Evolutionary conservation across 2,888 invertebrate genomes (phyloP).

Genomic region (Acleris holmiana): DNA sequence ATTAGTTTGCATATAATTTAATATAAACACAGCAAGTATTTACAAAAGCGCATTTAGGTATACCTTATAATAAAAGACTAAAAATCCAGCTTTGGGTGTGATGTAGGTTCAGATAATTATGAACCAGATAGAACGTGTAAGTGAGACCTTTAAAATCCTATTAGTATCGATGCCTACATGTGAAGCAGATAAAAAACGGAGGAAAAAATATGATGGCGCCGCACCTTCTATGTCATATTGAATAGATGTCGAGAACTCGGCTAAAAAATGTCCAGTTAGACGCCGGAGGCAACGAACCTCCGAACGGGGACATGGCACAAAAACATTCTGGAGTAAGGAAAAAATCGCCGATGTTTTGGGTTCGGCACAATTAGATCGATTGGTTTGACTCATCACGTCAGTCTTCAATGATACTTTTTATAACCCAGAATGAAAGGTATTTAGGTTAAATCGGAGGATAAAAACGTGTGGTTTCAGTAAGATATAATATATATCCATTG

Average conservation of each 20-base stretch:
- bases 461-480: neutral
- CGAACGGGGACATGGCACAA: slow-evolving; percentile 61
- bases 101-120: too few relatives aligned
- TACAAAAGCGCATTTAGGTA: too few relatives aligned
- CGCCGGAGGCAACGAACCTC: slow-evolving; percentile 69
- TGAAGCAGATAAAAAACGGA: too few relatives aligned
- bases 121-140: too few relatives aligned
- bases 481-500: neutral
- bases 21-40: too few relatives aligned
- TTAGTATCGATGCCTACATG: too few relatives aligned
- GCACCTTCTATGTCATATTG: slow-evolving; percentile 54
- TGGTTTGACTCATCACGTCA: neutral
- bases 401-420: neutral
- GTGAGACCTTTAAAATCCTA: too few relatives aligned
- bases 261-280: slow-evolving; percentile 73
- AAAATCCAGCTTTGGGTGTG: too few relatives aligned
- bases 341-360: slow-evolving; percentile 42
- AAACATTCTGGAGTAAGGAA: slow-evolving; percentile 60
- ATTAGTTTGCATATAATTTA: too few relatives aligned
- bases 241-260: slow-evolving; percentile 55
- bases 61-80: too few relatives aligned
- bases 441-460: neutral
- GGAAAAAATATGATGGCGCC: slow-evolving; percentile 53
- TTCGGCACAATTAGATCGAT: neutral
- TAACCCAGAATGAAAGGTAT: neutral